These are phyloP conservation scores for Artibeus jamaicensis DNA, from an alignment of 2,797 vertebrate genomes.

Conservation along the genomic window DNA sequence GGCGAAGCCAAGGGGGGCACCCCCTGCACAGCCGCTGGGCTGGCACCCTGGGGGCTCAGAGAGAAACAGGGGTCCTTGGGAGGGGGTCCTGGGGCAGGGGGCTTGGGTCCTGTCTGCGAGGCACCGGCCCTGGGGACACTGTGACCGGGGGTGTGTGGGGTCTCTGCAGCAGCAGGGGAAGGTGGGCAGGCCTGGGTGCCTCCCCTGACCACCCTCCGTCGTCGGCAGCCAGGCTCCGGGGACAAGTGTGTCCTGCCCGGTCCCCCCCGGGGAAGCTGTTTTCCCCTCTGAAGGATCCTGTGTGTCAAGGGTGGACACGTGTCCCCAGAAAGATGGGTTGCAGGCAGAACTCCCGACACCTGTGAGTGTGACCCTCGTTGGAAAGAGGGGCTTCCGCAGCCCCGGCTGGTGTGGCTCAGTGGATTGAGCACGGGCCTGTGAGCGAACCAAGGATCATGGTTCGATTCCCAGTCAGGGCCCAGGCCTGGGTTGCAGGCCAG, in stretches of 20 bases:
- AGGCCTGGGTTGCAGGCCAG: too few relatives aligned
- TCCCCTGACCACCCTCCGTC: fast-evolving
- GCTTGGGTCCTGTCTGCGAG: background rate
- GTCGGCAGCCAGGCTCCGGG: fast-evolving
- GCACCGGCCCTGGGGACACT: fast-evolving
- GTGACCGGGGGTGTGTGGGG: fast-evolving
- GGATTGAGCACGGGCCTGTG: too few relatives aligned
- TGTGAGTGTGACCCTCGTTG: background rate
- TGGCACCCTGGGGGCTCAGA: background rate
- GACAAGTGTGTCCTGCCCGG: background rate
- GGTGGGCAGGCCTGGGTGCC: background rate
- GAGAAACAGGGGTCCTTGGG: background rate
- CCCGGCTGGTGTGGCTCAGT: too few relatives aligned
- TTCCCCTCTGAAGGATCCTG: background rate
- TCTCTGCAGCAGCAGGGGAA: background rate
- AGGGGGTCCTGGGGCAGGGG: too few relatives aligned
- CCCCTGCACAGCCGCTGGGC: fast-evolving
- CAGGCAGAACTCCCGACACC: background rate
- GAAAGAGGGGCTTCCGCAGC: background rate
- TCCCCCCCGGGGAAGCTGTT: background rate
- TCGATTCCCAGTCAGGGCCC: too few relatives aligned
- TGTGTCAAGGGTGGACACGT: fast-evolving
- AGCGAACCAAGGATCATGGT: too few relatives aligned
- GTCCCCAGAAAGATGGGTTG: background rate
- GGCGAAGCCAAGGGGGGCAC: background rate